phyloP scores from a whole-genome alignment of 2,888 invertebrate species.

The Petrolisthes cinctipes region DNA sequence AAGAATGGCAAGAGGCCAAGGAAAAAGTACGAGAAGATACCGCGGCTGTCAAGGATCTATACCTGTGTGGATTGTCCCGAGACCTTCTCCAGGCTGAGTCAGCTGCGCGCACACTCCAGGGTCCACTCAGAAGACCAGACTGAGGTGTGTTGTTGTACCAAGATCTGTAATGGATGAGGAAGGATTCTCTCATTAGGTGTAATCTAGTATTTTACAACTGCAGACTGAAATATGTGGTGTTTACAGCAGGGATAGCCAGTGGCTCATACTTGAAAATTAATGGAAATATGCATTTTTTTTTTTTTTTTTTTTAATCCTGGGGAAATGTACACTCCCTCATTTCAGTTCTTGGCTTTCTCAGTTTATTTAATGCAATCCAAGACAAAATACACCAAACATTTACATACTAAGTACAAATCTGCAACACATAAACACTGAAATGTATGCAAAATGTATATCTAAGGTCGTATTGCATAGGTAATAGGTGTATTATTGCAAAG shows the following conservation, averaged over 20 bases:
- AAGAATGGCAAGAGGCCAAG: conserved; percentile 38
- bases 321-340: not conserved
- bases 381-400: too few species aligned
- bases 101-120: conserved; percentile 57
- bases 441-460: not conserved
- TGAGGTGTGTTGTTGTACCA: conserved; percentile 23
- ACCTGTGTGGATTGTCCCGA: conserved; percentile 60
- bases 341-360: too few species aligned
- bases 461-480: not conserved
- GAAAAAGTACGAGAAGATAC: conserved; percentile 54
- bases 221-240: too few species aligned
- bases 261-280: not conserved
- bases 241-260: too few species aligned
- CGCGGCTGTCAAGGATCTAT: conserved; percentile 46
- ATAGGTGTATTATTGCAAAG: too few species aligned
- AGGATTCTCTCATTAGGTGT: too few species aligned
- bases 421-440: too few species aligned
- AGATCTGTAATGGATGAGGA: not conserved
- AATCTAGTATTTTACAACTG: too few species aligned
- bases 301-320: not conserved
- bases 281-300: not conserved
- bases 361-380: too few species aligned
- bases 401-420: too few species aligned
- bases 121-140: conserved; percentile 52
- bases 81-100: conserved; percentile 60